Conservation (phyloP, 2,888 invertebrate species). For the Polia nebulosa region DNA sequence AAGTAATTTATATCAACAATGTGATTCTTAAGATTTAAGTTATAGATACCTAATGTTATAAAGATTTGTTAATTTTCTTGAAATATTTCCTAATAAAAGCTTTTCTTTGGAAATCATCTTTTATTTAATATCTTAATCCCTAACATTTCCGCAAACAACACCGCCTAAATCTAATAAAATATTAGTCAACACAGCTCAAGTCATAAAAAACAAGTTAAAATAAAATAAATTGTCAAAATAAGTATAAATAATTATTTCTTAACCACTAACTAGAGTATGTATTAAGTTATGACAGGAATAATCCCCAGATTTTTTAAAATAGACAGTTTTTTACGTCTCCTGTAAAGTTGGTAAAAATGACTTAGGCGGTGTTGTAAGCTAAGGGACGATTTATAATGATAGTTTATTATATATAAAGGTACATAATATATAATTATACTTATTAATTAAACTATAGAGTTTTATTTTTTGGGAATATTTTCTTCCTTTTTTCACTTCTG, state of each 20-base stretch:
- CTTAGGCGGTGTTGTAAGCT: too few species aligned
- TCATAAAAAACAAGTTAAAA: conserved; percentile 54
- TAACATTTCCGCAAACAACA: conserved; percentile 55
- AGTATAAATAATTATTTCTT: conserved; percentile 57
- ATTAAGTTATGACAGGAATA: conserved; percentile 18
- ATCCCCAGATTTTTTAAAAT: conserved; percentile 19
- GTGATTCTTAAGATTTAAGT: conserved; percentile 55
- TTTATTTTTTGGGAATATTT: conserved; percentile 10
- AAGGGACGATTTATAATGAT: too few species aligned
- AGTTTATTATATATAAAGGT: conserved; percentile 17
- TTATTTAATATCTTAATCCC: conserved; percentile 52
- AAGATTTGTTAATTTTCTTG: conserved; percentile 38
- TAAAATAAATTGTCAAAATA: conserved; percentile 52
- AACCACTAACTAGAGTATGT: conserved; percentile 50
- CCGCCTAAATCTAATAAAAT: conserved; percentile 51
- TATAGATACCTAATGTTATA: conserved; percentile 44
- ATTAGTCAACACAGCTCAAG: conserved; percentile 34
- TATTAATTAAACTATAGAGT: conserved; percentile 3
- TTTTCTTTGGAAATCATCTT: conserved; percentile 52
- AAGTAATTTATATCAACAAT: conserved; percentile 55
- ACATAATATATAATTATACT: conserved; percentile 29
- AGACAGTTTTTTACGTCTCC: conserved; percentile 20
- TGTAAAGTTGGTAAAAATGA: conserved; percentile 43
- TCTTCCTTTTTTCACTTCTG: neutral
- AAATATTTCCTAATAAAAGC: conserved; percentile 50